Percentiles rank a stretch among this genome's conserved stretches.
Evolutionary conservation across 2,113 vertebrate genomes (phyloP).

Genomic region (Muntiacus muntjak): DNA sequence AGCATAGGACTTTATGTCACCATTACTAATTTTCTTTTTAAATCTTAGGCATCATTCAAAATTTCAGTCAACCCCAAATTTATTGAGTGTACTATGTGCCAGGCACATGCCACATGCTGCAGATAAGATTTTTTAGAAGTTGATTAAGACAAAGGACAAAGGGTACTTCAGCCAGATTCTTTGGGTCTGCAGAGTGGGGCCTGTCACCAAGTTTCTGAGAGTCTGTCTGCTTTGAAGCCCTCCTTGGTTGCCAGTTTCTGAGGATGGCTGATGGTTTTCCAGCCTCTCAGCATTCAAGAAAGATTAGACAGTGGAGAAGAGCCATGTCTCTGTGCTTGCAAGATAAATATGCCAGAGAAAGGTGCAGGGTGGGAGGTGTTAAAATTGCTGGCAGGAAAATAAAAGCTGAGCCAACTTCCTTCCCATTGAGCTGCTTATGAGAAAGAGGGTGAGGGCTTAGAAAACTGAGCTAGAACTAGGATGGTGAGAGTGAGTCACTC

Average conservation of each 20-base stretch:
- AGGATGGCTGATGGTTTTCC: no score
- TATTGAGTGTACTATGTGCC: neutral
- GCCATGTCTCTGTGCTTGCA: neutral
- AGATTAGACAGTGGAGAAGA: neutral
- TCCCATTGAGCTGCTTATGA: neutral
- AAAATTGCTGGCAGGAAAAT: neutral
- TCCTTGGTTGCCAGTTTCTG: neutral
- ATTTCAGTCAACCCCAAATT: neutral
- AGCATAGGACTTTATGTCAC: neutral
- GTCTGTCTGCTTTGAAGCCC: neutral
- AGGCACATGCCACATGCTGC: neutral
- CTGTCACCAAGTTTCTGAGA: neutral
- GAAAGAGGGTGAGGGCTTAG: neutral
- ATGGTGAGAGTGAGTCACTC: neutral
- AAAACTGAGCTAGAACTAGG: no score
- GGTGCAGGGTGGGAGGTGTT: no score
- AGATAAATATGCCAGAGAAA: neutral
- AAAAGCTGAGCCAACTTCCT: neutral
- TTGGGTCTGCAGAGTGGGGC: neutral
- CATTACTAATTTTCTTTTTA: neutral
- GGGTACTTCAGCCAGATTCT: neutral
- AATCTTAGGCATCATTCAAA: neutral
- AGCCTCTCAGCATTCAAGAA: neutral
- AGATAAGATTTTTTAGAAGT: neutral
- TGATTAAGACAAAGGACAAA: neutral